Base-by-base conservation (phyloP, 2,113 vertebrate genomes). In the Phalacrocorax pelagicus region DNA sequence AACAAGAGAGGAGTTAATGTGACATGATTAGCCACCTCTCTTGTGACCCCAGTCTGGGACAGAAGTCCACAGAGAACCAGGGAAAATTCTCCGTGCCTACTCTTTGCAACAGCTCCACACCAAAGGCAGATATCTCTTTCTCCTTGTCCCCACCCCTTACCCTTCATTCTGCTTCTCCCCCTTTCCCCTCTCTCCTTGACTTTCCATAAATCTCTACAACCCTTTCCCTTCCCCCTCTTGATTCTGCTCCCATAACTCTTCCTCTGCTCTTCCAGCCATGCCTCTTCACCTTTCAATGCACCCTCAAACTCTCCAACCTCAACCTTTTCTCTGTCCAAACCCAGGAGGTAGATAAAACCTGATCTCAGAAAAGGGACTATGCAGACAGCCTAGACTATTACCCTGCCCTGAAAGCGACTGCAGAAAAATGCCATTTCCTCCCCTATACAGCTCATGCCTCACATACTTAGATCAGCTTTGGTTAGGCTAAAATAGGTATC, bases 401-500 rank as follows among this genome's bases (percentile, higher is more conserved):
- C 38, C 85, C 22, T 87, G 61, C 27, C 36, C 85, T 63, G 49
- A 88, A 86, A 94, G n/a, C 0, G 0, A n/a, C 40, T 80, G 72
- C 44, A 86, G 73, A 86, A 92, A 96, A 85, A 91, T 67, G 27
- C 54, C 20, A 20, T 82, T 88, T 67, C 12, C 26, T 30, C 36
- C 8, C 22, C 30, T 7, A 8, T 51, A 42, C 58, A 84, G 15
- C 61, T 97, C 86, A 58, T 71, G 59, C 49, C 20, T 78, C 6
- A 5, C 32, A 70, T 38, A 62, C 66, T 89, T 82, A 88, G 65
- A 91, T 94, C 79, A 91, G 72, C 61, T 94, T 86, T 80, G 9
- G 19, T 91, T 92, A 69, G 57, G 79, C 69, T 79, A 87, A 94
- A 95, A 92, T 91, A 83, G 40, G 62, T 91, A 95, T 77, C 65